Evolutionary conservation across 2,888 invertebrate species (phyloP).

Genomic region (Deroplatys truncata): DNA sequence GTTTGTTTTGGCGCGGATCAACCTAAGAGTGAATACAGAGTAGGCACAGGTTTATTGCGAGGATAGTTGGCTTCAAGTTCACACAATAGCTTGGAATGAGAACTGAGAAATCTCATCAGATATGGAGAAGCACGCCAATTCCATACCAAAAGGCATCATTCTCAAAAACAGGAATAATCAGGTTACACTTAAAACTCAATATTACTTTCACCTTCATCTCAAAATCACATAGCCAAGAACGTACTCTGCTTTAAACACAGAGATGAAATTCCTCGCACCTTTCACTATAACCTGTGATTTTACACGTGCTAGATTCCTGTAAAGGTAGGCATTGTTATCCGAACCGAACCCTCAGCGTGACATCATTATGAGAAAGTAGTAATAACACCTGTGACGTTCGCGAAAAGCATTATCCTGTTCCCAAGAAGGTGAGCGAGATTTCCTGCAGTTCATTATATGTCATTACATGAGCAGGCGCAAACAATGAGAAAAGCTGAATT

Average conservation of each 20-base stretch:
- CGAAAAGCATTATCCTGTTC: background rate
- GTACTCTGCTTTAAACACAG: background rate
- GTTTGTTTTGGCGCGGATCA: too few species aligned
- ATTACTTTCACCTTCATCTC: background rate
- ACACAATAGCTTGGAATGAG: too few species aligned
- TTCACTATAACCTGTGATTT: background rate
- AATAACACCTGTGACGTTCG: background rate
- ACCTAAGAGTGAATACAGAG: too few species aligned
- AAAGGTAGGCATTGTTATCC: background rate
- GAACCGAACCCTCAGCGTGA: background rate
- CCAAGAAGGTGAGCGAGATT: background rate
- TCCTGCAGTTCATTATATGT: background rate
- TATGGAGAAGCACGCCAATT: too few species aligned
- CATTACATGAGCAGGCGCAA: background rate
- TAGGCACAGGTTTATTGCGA: too few species aligned
- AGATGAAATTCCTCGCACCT: background rate
- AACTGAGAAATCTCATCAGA: too few species aligned
- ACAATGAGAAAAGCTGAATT: background rate
- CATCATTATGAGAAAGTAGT: background rate
- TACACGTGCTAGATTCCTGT: background rate
- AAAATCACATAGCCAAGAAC: background rate
- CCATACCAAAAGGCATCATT: too few species aligned
- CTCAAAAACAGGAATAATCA: too few species aligned
- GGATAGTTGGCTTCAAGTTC: too few species aligned
- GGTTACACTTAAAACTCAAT: too few species aligned